Evolutionary conservation across 2,888 invertebrate genomes (phyloP).

Genomic region (Rosalia funebris): DNA sequence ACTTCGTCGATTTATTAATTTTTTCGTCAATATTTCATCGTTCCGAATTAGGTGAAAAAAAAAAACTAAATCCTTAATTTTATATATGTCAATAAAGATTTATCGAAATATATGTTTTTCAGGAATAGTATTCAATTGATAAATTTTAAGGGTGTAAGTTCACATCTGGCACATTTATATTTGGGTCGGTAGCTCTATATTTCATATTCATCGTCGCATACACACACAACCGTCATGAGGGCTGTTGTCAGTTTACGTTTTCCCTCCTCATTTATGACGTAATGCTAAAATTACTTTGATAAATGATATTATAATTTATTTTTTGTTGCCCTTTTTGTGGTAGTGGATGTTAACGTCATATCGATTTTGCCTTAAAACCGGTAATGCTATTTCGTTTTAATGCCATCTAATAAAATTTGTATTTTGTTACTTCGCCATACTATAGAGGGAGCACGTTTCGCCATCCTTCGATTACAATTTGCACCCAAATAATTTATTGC

Average conservation of each 20-base stretch:
- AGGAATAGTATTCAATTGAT: constrained; percentile 49
- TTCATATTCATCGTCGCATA: constrained; percentile 53
- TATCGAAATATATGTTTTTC: constrained; percentile 50
- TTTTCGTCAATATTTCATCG: constrained; percentile 4
- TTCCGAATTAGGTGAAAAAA: constrained; percentile 1
- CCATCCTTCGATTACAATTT: not conserved
- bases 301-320: constrained; percentile 50
- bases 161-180: constrained; percentile 51
- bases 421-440: constrained; percentile 6
- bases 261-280: constrained; percentile 47
- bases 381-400: constrained; percentile 21
- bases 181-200: constrained; percentile 53
- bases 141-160: constrained; percentile 51
- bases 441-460: not conserved
- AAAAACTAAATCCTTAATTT: constrained; percentile 26
- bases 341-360: constrained; percentile 12
- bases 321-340: constrained; percentile 40
- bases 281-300: constrained; percentile 52
- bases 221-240: constrained; percentile 49
- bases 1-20: no score
- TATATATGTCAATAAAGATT: constrained; percentile 39
- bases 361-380: constrained; percentile 21
- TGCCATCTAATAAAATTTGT: constrained; percentile 22
- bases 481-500: not conserved
- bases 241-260: constrained; percentile 48